Evolutionary conservation across 2,888 invertebrate genomes (phyloP), one percentile per base, ranked within the genome.

Genomic region (Lypha dubia): DNA sequence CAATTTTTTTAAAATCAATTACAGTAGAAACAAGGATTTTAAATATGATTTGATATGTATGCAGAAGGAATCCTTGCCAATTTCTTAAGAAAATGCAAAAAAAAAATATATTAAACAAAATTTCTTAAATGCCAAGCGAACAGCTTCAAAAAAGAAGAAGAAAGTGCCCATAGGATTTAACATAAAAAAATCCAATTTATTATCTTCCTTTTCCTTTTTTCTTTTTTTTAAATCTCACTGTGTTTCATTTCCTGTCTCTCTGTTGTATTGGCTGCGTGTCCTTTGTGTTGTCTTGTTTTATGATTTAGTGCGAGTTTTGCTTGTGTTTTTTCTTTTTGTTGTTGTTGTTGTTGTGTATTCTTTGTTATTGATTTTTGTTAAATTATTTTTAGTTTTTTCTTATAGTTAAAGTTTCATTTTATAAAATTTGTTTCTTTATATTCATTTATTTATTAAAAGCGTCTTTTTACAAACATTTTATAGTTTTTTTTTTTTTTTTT

Each of bases 371-470:
- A 85, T 75, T 67, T 62, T 67, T 77, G 24, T 73, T 63, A 22
- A 56, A 49, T 56, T 70, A 49, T 75, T 56, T n/a, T 75, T 56
- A 49, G 28, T 62, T 70, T 76, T 62, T 84, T 79, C 86, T 87
- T 87, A 83, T 79, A 86, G 58, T 86, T 87, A 86, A 77, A 86
- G 85, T 87, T 86, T 87, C 86, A 84, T 84, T 84, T 87, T 86
- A 87, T 87, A 86, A 85, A 86, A 81, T 84, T 84, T 79, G 73
- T 73, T 80, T 80, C 63, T 79, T 82, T 65, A 67, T 81, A 83
- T 79, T 86, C 73, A 86, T 86, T 83, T 83, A 82, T 86, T 83
- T 81, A 75, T 83, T 82, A 83, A 83, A 85, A 85, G 85, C 85
- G 83, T 75, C 81, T 81, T 84, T 87, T 86, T 87, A 87, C 86